phyloP scores from a whole-genome alignment of 2,113 vertebrate species.

The Notarius lentiginosus region DNA sequence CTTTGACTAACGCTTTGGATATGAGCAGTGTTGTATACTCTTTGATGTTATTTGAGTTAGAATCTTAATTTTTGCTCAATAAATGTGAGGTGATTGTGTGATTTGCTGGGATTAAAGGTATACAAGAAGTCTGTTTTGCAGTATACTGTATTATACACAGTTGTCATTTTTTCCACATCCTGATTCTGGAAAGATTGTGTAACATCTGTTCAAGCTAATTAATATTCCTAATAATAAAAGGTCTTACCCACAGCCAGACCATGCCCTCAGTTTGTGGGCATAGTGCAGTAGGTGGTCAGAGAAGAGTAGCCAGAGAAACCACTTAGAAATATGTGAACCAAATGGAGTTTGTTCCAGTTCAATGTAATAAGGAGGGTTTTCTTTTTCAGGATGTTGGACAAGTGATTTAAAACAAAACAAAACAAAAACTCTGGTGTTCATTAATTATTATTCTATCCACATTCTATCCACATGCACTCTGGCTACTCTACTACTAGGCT shows the following conservation, averaged over 20 bases:
- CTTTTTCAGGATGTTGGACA: neutral
- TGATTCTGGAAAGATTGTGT: neutral
- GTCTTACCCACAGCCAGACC: neutral
- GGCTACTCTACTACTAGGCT: no score
- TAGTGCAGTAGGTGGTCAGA: neutral
- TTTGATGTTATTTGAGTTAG: neutral
- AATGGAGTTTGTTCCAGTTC: neutral
- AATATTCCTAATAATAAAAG: neutral
- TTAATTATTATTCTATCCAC: neutral
- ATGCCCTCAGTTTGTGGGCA: neutral
- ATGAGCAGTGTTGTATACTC: neutral
- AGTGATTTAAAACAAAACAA: neutral
- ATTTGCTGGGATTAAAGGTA: neutral
- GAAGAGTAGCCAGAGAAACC: neutral
- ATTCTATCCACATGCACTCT: no score
- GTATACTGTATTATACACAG: neutral
- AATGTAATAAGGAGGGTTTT: neutral
- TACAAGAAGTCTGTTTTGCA: neutral
- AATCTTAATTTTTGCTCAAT: neutral
- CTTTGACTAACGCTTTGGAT: neutral
- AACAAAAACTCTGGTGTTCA: neutral
- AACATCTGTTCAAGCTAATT: neutral
- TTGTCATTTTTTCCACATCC: neutral
- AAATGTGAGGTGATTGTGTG: neutral
- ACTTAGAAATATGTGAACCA: neutral